Evolutionary conservation across 1,140 invertebrate genomes (phyloP), one percentile per base, ranked within the genome.

Genomic region (Drosophila nasuta): DNA sequence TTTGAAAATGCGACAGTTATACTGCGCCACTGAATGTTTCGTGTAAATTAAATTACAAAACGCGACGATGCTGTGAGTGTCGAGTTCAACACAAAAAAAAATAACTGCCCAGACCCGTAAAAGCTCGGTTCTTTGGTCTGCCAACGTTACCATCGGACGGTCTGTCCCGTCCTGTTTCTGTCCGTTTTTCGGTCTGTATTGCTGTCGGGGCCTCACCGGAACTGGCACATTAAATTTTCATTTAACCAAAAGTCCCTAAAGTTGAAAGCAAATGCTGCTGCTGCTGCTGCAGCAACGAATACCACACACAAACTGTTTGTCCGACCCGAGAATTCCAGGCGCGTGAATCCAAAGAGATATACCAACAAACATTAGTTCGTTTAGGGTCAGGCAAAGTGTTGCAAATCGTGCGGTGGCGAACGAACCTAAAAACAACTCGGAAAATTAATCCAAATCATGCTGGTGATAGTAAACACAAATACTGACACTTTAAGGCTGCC

Each of bases 161-260:
- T 3, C 11, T 49, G 33, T 33, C 33, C 7, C 33, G 33, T 33
- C 33, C 33, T 38, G 20, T 25, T 25, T 8, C 35, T 0, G 7
- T 38, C 35, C 10, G 7, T 2, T 10, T 38, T 8, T 7, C 35
- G 6, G 7, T 7, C 35, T 38, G 35, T 38, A 38, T 10, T 48
- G 8, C 15, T 10, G 7, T 10, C 46, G 8, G n/a, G 17, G n/a
- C 46, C 15, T 33, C 25, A 30, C 68, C 62, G 56, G 56, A 72
- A 76, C 74, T 72, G 57, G 46, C 68, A 60, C 74, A 76, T 76
- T 76, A 76, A 76, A 76, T 76, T 72, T 76, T 76, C 62, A 76
- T 76, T 72, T 60, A 54, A 60, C 68, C 74, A 72, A 72, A 76
- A 60, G 62, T 76, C 68, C 74, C 62, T 35, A 75, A 71, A 71